These are phyloP conservation scores for Campoplex nolae DNA, from an alignment of 2,888 invertebrate genomes.

Conservation along the genomic window DNA sequence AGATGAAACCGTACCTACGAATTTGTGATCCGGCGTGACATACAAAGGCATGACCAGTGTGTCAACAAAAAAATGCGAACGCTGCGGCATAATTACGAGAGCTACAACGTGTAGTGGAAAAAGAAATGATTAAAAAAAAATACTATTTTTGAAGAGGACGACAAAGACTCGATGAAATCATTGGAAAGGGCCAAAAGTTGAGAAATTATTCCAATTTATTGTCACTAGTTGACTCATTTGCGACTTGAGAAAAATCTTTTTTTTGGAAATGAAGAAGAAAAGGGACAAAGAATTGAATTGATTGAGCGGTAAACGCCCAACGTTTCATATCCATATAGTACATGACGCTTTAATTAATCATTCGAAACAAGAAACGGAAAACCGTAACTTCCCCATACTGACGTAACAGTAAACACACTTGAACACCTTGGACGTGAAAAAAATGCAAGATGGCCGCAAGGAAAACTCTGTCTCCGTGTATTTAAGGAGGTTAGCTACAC, in stretches of 20 bases:
- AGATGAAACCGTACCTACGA: slow-evolving; percentile 42
- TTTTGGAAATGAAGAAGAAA: background rate
- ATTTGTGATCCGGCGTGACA: slow-evolving; percentile 45
- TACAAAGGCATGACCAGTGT: slow-evolving; percentile 25
- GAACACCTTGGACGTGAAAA: slow-evolving; percentile 1
- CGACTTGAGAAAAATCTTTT: background rate
- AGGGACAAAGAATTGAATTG: background rate
- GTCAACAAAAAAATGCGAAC: slow-evolving; percentile 11
- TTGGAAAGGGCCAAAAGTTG: no score
- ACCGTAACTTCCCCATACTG: slow-evolving; percentile 68
- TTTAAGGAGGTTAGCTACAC: background rate
- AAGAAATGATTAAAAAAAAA: background rate
- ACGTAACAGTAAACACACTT: slow-evolving; percentile 80
- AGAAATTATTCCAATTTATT: no score
- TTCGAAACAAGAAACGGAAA: slow-evolving; percentile 71
- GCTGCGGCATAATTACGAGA: slow-evolving; percentile 23
- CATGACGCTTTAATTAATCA: slow-evolving; percentile 74
- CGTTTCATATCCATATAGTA: background rate
- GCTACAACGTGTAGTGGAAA: background rate
- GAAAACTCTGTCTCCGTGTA: background rate
- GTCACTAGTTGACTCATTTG: no score
- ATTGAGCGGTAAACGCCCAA: slow-evolving; percentile 61
- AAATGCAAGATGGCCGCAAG: slow-evolving; percentile 31
- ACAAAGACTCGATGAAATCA: background rate
- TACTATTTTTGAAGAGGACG: background rate